Percentiles rank a stretch among this genome's conserved stretches.
phyloP scores from a whole-genome alignment of 1,140 invertebrate species.

The Reticulitermes speratus region DNA sequence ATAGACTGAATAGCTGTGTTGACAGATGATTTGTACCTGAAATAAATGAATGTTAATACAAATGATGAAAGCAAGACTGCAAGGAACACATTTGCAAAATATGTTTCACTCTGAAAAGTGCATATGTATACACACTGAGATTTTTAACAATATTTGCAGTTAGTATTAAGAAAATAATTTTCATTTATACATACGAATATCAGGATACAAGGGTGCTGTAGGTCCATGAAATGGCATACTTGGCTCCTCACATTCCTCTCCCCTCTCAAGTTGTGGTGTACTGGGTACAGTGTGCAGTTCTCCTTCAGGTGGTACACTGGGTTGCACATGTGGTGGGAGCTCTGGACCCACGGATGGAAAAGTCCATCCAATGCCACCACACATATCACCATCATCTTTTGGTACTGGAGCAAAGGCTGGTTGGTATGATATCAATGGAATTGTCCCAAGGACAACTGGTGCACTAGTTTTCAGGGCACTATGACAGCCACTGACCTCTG shows the following conservation, averaged over 20 bases:
- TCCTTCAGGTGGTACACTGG: background rate
- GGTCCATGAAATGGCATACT: background rate
- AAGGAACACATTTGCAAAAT: too few relatives aligned
- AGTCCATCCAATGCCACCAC: background rate
- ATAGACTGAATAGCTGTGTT: too few relatives aligned
- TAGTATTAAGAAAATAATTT: too few relatives aligned
- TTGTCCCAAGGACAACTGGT: conserved; percentile 27
- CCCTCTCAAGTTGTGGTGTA: background rate
- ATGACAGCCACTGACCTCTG: conserved; percentile 22
- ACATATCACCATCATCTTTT: background rate
- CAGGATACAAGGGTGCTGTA: background rate
- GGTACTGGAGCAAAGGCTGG: too few relatives aligned
- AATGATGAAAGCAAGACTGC: too few relatives aligned
- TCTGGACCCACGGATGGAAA: background rate
- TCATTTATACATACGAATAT: background rate
- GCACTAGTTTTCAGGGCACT: conserved; percentile 21
- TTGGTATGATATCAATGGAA: conserved; percentile 24
- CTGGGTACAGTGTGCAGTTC: background rate
- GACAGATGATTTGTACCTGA: too few relatives aligned
- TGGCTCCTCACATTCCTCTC: background rate
- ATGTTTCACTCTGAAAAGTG: too few relatives aligned
- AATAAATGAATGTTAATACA: too few relatives aligned
- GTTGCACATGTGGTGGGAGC: background rate
- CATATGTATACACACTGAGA: too few relatives aligned
- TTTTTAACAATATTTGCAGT: too few relatives aligned